Evolutionary conservation across 2,888 invertebrate species (phyloP).

Genomic region (Gymnoscelis rufifasciata): DNA sequence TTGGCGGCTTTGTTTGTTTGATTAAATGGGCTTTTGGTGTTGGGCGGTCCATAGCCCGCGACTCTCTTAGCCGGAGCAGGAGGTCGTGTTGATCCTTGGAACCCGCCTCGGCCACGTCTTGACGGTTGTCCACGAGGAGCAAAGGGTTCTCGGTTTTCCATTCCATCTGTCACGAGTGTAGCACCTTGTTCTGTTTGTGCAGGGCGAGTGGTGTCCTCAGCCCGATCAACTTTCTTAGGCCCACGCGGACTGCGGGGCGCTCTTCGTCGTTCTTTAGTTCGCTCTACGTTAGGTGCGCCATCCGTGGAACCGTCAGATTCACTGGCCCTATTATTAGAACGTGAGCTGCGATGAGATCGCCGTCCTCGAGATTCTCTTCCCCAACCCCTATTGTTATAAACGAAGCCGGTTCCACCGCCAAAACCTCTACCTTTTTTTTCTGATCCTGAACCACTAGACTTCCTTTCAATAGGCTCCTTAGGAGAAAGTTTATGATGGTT

Average conservation of each 20-base stretch:
- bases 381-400: constrained; percentile 72
- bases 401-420: constrained; percentile 54
- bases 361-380: constrained; percentile 73
- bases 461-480: constrained; percentile 71
- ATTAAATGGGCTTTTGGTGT: constrained; percentile 87
- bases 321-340: constrained; percentile 75
- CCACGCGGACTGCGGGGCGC: constrained; percentile 76
- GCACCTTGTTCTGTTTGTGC: constrained; percentile 40
- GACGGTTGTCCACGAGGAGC: constrained; percentile 94
- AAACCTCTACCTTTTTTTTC: constrained; percentile 77
- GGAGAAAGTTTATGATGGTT: constrained; percentile 58
- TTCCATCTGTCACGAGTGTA: constrained; percentile 39
- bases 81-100: constrained; percentile 64
- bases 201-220: constrained; percentile 64
- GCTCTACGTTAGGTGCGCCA: constrained; percentile 78
- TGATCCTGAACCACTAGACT: constrained; percentile 67
- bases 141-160: constrained; percentile 84
- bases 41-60: constrained; percentile 89
- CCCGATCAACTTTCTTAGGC: constrained; percentile 81
- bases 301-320: constrained; percentile 89
- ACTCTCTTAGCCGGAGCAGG: constrained; percentile 81
- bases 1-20: constrained; percentile 65
- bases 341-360: constrained; percentile 69
- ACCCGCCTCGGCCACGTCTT: constrained; percentile 87
- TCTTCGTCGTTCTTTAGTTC: constrained; percentile 73